These are phyloP conservation scores for Chouioia cunea DNA, from an alignment of 2,888 invertebrate genomes.

Conservation along the genomic window DNA sequence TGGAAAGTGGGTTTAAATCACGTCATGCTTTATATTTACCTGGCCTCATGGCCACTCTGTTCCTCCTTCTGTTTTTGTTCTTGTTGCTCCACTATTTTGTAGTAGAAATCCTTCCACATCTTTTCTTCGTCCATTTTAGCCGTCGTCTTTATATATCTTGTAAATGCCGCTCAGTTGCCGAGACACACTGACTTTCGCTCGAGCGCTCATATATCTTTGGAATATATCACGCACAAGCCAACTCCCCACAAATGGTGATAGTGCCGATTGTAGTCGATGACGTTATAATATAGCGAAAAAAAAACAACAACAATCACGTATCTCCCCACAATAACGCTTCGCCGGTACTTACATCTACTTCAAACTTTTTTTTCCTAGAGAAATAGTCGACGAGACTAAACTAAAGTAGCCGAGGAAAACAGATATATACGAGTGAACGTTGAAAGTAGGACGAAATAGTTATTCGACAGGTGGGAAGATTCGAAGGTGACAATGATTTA, in stretches of 20 bases:
- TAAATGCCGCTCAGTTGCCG: background rate
- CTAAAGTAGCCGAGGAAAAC: too few species aligned
- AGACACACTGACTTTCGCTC: background rate
- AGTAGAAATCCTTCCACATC: constrained; percentile 83
- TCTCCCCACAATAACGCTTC: background rate
- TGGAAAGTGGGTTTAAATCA: background rate
- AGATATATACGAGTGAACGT: background rate
- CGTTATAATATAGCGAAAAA: background rate
- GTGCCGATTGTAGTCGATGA: background rate
- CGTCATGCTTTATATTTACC: constrained; percentile 66
- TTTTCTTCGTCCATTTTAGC: constrained; percentile 77
- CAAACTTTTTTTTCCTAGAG: too few species aligned
- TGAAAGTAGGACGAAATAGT: constrained; percentile 11
- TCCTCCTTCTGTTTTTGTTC: constrained; percentile 74
- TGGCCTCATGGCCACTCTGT: constrained; percentile 77
- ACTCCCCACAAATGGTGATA: constrained; percentile 1
- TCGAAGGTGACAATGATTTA: too few species aligned
- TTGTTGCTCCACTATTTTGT: constrained; percentile 70
- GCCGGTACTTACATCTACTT: constrained; percentile 7
- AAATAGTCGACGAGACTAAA: too few species aligned
- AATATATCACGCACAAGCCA: too few species aligned
- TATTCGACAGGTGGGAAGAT: constrained; percentile 23
- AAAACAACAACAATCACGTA: background rate
- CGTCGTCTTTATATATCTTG: background rate
- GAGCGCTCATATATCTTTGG: background rate